These are phyloP conservation scores for Psammodynastes pulverulentus DNA, from an alignment of 2,113 vertebrate species.

Conservation along the genomic window DNA sequence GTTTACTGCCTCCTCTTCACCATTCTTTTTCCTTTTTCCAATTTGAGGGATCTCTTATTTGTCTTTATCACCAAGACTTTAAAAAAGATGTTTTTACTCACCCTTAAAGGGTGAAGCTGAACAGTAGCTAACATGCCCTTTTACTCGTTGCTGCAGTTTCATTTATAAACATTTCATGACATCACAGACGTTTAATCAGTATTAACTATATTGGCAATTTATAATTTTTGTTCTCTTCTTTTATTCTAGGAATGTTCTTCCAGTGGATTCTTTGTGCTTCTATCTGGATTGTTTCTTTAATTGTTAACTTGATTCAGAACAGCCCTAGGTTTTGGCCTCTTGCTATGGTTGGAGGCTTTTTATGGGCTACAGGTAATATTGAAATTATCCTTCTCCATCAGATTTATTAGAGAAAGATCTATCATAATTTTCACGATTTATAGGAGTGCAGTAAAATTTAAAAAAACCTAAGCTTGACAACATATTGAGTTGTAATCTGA, in stretches of 20 bases:
- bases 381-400: not conserved
- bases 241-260: constrained; percentile 85
- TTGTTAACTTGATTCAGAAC: constrained; percentile 75
- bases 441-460: not conserved
- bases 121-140: not conserved
- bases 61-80: not conserved
- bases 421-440: not conserved
- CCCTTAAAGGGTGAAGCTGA: not conserved
- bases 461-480: not conserved
- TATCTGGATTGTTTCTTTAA: constrained; percentile 78
- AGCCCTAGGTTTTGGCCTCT: constrained; percentile 84
- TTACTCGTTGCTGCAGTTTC: not conserved
- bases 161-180: not conserved
- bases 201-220: not conserved
- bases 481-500: not conserved
- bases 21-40: not conserved
- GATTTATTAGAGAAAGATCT: not conserved
- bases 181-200: not conserved
- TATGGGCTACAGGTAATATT: constrained; percentile 87
- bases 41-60: not conserved
- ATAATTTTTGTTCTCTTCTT: not conserved
- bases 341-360: constrained; percentile 84
- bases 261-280: constrained; percentile 86
- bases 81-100: too few species aligned
- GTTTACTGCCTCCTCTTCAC: not conserved